Evolutionary conservation across 1,140 invertebrate genomes (phyloP), one percentile per base, ranked within the genome.

Genomic region (Drosophila quadrilineata): DNA sequence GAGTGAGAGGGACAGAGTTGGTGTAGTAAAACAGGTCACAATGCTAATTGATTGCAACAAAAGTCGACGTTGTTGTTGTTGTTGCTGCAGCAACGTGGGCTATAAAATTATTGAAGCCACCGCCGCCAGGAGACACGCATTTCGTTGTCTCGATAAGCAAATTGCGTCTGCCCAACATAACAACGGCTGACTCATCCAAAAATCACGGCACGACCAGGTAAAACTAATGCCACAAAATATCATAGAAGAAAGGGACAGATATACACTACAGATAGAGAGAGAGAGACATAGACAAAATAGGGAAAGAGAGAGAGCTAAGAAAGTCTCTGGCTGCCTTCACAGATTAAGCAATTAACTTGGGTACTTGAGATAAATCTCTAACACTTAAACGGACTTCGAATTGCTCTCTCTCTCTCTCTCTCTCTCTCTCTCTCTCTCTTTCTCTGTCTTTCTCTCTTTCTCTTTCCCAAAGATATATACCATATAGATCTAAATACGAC

Each of bases 311-410:
- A 19, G 26, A 26, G 17, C 16, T 17, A 24, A 43, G 40, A 52
- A 10, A 38, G 33, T 3, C 12, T 8, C 22, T 19, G n/a, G 10
- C 45, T 19, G 31, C 21, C 3, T 50, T 60, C 46, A 76, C 73
- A 84, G 82, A 82, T 84, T 82, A 84, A 82, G 76, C 76, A 76
- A 84, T 84, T 84, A 84, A 84, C 76, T 84, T 60, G 60, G 56
- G 33, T 72, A 84, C 63, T 84, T 84, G 77, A 82, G 76, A 82
- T 82, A 82, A 77, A 17, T n/a, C 31, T 36, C 41, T 48, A 57
- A 48, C 57, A 46, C 36, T 19, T 3, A n/a, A n/a, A n/a, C n/a
- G n/a, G 6, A 3, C 3, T 17, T 1, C 12, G 12, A 9, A 16
- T 9, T 36, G 40, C 10, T 26, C 12, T 41, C 21, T 26, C n/a